Evolutionary conservation across 2,113 vertebrate species (phyloP), one percentile per base, ranked within the genome.

Genomic region (Lophotis ruficrista): DNA sequence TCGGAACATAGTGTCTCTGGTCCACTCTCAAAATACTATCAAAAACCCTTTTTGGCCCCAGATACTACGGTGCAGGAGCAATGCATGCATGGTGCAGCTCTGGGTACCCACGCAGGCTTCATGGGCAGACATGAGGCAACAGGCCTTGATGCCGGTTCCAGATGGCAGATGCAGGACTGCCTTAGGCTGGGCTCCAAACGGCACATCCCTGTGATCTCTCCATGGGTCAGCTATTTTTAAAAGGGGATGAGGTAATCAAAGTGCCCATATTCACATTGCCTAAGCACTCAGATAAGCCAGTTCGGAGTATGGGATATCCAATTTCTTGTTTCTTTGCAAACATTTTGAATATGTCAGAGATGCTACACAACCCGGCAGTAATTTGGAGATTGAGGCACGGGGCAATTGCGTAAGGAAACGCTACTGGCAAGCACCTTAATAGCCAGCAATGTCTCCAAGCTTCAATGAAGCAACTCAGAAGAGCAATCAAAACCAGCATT

Each of bases 51-150:
- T 78, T 65, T 31, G 50, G 54, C 31, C 37, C 20, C 58, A 66
- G 45, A 50, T 2, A 0, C 38, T 68, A 8, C 0, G 3, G 12
- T 1, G 1, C 4, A 35, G 20, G 13, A 7, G 14, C 61, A 37
- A 21, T 23, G 4, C 3, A 2, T 12, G 6, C 37, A 27, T 0
- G 2, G 51, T 45, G 22, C 45, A 77, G 62, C n/a, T 73, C 62
- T 65, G 56, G 60, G 51, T 58, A 50, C 33, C 68, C 23, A 30
- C 6, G 5, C 33, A 56, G 24, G 33, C 30, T 71, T 25, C 5
- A 5, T 24, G 15, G 65, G 21, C 38, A 21, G 27, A 69, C 9
- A 20, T 15, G 21, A 48, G 54, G 47, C 71, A 80, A 45, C 0
- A 7, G 38, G 24, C 9, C 35, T 61, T 43, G 25, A 9, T 43